Percentiles rank a stretch among this genome's conserved stretches.
Conservation (phyloP, 2,888 invertebrate species). For the Belgica antarctica region DNA sequence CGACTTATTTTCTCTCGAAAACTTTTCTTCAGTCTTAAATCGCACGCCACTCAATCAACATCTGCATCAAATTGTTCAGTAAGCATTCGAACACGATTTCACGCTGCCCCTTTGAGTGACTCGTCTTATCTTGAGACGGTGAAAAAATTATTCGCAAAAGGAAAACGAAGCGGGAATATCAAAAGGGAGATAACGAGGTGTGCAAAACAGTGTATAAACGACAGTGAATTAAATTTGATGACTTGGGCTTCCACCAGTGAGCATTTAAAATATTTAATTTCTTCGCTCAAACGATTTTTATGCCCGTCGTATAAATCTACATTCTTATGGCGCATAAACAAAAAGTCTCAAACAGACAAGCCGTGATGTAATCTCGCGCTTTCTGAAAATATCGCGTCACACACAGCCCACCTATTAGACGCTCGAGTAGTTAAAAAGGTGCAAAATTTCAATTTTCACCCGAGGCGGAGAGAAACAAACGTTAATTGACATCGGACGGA, state of each 20-base stretch:
- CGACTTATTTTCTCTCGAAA: neutral
- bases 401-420: constrained; percentile 5
- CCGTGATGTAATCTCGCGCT: constrained; percentile 13
- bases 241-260: neutral
- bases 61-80: neutral
- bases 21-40: neutral
- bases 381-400: neutral
- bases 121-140: neutral
- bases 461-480: neutral
- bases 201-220: neutral
- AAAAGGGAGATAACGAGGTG: constrained; percentile 26
- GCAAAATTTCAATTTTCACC: constrained; percentile 1
- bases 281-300: neutral
- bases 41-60: neutral
- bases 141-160: neutral
- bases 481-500: constrained; percentile 12
- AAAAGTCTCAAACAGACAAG: neutral
- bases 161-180: constrained; percentile 10
- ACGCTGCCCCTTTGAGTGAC: neutral
- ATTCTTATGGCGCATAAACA: constrained; percentile 15
- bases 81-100: constrained; percentile 21
- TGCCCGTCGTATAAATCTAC: constrained; percentile 1
- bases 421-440: neutral
- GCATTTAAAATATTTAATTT: constrained; percentile 3
- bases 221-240: neutral